Percentiles rank a stretch among this genome's conserved stretches.
phyloP scores from a whole-genome alignment of 2,888 invertebrate genomes.

The Andrena dorsata region DNA sequence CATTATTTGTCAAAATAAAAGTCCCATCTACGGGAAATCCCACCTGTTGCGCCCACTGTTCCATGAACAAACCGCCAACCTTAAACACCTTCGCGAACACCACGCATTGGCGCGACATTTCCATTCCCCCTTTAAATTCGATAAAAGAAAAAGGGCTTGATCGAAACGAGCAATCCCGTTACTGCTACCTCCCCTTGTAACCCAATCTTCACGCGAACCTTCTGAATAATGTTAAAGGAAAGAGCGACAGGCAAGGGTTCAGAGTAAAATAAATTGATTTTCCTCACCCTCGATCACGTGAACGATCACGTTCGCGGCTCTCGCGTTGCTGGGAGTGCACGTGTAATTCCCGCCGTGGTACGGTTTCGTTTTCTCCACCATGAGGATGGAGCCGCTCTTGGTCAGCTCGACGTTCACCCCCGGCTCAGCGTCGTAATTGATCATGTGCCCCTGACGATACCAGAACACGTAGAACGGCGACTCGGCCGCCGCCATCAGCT shows the following conservation, averaged over 20 bases:
- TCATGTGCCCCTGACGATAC: constrained; percentile 83
- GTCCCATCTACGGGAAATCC: background rate
- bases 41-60: background rate
- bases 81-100: background rate
- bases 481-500: constrained; percentile 81
- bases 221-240: background rate
- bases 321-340: constrained; percentile 81
- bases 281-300: constrained; percentile 82
- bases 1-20: constrained; percentile 7
- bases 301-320: constrained; percentile 80
- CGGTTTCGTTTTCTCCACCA: constrained; percentile 81
- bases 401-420: constrained; percentile 82
- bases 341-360: constrained; percentile 83
- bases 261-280: background rate
- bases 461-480: constrained; percentile 82
- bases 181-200: background rate
- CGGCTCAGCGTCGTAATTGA: constrained; percentile 83
- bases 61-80: background rate
- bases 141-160: background rate
- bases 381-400: constrained; percentile 80
- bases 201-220: background rate
- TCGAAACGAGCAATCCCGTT: background rate
- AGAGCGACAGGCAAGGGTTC: background rate
- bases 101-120: background rate
- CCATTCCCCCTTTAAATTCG: background rate